These are phyloP conservation scores for Lichenostomus cassidix DNA, from an alignment of 2,113 vertebrate species.

Conservation along the genomic window DNA sequence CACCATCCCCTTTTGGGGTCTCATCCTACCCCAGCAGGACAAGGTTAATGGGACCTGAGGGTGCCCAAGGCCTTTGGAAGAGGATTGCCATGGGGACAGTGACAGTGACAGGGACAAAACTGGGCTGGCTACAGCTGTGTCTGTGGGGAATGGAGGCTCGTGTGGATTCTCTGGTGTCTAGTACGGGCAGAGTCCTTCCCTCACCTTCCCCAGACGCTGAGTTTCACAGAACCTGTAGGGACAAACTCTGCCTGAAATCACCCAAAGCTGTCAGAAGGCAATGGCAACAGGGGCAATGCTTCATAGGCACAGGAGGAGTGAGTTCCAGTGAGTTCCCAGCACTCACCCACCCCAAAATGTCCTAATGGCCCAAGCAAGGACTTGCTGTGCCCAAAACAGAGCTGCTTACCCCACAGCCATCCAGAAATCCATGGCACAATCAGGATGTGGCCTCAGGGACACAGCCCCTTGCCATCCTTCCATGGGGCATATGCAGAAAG, in stretches of 20 bases:
- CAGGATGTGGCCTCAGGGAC: rapidly evolving
- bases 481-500: rapidly evolving
- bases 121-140: neutral
- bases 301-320: rapidly evolving
- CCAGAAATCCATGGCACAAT: neutral
- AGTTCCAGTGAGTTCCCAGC: rapidly evolving
- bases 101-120: neutral
- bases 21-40: neutral
- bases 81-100: neutral
- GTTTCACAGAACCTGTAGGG: neutral
- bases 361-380: neutral
- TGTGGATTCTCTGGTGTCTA: neutral
- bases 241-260: neutral
- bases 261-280: neutral
- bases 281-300: rapidly evolving
- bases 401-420: rapidly evolving
- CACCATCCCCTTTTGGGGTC: neutral
- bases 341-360: neutral
- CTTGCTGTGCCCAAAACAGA: neutral
- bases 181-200: neutral
- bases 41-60: rapidly evolving
- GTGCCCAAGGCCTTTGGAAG: too few species aligned
- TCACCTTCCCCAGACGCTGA: rapidly evolving
- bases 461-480: neutral
- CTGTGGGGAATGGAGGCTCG: neutral